Evolutionary conservation across 2,113 vertebrate genomes (phyloP), one percentile per base, ranked within the genome.

Genomic region (Microcebus ravelobensis): DNA sequence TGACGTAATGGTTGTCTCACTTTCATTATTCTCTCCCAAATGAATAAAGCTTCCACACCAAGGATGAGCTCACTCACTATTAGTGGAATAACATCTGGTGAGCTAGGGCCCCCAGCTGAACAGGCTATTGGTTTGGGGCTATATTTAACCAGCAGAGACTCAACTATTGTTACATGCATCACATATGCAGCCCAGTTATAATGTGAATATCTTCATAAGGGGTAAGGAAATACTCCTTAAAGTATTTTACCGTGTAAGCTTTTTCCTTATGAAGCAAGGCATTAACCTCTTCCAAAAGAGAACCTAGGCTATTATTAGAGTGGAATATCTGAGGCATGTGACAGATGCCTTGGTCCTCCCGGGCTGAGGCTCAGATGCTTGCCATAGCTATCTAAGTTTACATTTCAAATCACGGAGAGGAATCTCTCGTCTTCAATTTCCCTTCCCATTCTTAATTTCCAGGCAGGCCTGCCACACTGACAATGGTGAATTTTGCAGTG

Each of bases 1-100:
- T 99, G 99, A 99, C 98, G 99, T 99, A 99, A 99, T 99, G 99
- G 98, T 98, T 98, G 98, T 99, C 99, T 99, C 99, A 97, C 98
- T 99, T 99, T 99, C 99, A 99, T 98, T 99, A 99, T 99, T 98
- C 98, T 99, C 98, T 99, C 99, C 98, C 99, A 98, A 98, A 99
- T 99, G 99, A 99, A 99, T 99, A 98, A 98, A 98, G 97, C 97
- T 98, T 99, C 99, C 98, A 98, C 98, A 96, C 98, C 87, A 97
- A 98, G 98, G 98, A 99, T 99, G 99, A 99, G 99, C 99, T 99
- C 99, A 99, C 98, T 98, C 97, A 96, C 98, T 99, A 98, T 99
- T 99, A 99, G 97, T 98, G 98, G 98, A 99, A 98, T 97, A 98
- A 99, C 99, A 99, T 99, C 99, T 99, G 99, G 96, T 98, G 98